Evolutionary conservation across 2,113 vertebrate species (phyloP).

Genomic region (Rhadina sibilatrix): DNA sequence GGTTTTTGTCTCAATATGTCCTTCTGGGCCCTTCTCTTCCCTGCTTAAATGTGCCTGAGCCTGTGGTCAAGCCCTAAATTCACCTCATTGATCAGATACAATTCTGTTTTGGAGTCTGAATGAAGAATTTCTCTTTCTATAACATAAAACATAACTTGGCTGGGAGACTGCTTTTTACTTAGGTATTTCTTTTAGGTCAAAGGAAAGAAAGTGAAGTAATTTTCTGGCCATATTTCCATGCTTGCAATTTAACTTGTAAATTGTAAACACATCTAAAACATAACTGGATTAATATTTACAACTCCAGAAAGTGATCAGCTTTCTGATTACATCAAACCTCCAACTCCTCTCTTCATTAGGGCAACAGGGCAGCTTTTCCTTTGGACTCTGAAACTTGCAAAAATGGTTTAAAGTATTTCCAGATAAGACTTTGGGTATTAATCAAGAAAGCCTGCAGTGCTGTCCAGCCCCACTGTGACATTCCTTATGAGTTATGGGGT

Average conservation of each 20-base stretch:
- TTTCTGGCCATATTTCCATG: background rate
- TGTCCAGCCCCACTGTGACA: fast-evolving
- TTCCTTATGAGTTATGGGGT: background rate
- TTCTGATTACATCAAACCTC: background rate
- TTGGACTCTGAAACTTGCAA: background rate
- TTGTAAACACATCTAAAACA: background rate
- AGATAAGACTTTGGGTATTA: background rate
- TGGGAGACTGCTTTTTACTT: background rate
- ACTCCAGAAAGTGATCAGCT: background rate
- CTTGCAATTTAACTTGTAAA: background rate
- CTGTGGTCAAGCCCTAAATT: background rate
- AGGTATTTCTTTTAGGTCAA: background rate
- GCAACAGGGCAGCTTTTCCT: background rate
- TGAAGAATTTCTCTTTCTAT: background rate
- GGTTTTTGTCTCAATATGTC: background rate
- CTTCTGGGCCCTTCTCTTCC: background rate
- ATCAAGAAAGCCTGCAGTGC: background rate
- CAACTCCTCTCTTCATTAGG: background rate
- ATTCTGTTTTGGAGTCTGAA: background rate
- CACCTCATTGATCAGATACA: background rate
- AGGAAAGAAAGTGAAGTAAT: background rate
- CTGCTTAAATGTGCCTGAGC: background rate
- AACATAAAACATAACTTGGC: background rate
- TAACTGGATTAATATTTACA: background rate
- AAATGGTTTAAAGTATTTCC: background rate